phyloP scores from a whole-genome alignment of 2,113 vertebrate species.

The Varanus salvator region DNA sequence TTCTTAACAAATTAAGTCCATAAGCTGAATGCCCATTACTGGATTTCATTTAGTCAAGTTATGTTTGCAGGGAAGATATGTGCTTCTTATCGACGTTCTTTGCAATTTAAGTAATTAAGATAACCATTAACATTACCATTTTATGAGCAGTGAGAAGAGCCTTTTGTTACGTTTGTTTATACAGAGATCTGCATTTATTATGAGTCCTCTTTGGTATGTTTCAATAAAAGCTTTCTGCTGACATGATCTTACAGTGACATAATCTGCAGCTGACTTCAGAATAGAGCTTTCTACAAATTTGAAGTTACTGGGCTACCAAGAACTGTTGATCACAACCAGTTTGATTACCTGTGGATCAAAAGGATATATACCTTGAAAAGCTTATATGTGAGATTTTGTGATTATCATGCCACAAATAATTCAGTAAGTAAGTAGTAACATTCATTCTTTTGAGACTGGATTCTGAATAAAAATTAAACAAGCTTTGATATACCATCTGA shows the following conservation, averaged over 20 bases:
- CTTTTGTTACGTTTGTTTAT: neutral
- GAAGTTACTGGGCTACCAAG: neutral
- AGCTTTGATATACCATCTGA: neutral
- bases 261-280: neutral
- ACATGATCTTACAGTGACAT: neutral
- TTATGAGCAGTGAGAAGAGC: neutral
- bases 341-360: neutral
- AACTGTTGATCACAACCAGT: neutral
- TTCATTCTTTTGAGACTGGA: neutral
- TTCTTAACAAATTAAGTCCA: neutral
- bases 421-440: neutral
- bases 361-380: neutral
- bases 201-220: neutral
- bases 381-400: neutral
- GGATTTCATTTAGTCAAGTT: neutral
- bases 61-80: neutral
- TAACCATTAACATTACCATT: neutral
- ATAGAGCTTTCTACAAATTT: neutral
- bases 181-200: neutral
- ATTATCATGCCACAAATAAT: neutral
- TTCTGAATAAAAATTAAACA: neutral
- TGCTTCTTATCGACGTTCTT: neutral
- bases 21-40: neutral
- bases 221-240: neutral
- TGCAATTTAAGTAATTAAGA: neutral